A percentile compares a stretch with the other conserved stretches of the same genome.
Evolutionary conservation across 2,113 vertebrate genomes (phyloP).

Genomic region (Vulpes lagopus): DNA sequence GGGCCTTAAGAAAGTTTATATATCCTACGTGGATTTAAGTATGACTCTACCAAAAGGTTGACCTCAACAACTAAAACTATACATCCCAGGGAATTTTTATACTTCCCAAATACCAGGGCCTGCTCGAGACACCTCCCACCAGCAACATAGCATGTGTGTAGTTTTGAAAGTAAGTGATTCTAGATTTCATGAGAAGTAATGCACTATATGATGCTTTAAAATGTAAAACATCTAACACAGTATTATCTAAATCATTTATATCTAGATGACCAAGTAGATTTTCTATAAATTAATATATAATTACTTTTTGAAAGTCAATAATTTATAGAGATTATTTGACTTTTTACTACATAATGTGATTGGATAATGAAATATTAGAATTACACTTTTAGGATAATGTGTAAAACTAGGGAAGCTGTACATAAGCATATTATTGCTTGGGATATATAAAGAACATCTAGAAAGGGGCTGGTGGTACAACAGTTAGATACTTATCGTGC

Average conservation of each 20-base stretch:
- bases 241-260: constrained; percentile 31
- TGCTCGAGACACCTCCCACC: neutral
- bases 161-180: constrained; percentile 36
- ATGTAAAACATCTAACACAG: neutral
- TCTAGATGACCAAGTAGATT: neutral
- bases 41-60: neutral
- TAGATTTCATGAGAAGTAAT: constrained; percentile 34
- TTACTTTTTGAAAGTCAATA: constrained; percentile 36
- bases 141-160: neutral
- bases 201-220: neutral
- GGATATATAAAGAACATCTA: neutral
- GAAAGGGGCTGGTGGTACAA: neutral
- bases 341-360: neutral
- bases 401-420: neutral
- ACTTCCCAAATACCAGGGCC: neutral
- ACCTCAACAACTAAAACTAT: neutral
- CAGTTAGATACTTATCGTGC: neutral
- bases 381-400: constrained; percentile 33
- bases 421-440: neutral
- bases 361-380: neutral
- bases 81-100: neutral
- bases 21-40: neutral
- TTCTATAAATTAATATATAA: neutral
- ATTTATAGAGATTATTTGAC: neutral
- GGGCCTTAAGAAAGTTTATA: neutral